Evolutionary conservation across 2,797 vertebrate species (phyloP).

Genomic region (Toxotes lorentzi): DNA sequence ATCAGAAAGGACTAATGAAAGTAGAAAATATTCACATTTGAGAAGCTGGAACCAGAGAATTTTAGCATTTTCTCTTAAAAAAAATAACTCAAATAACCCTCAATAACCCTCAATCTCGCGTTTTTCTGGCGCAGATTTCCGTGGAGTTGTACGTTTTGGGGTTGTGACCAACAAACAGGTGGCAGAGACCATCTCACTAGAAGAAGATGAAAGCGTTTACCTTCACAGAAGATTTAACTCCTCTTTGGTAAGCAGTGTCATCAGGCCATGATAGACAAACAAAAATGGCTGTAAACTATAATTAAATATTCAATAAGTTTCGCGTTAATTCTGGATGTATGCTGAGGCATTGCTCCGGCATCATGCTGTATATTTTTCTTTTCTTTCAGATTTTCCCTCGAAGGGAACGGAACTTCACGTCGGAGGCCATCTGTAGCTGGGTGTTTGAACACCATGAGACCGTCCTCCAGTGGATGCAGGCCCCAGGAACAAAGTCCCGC

Average conservation of each 20-base stretch:
- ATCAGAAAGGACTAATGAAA: neutral
- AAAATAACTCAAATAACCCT: too few relatives aligned
- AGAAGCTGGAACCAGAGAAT: too few relatives aligned
- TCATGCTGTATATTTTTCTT: neutral
- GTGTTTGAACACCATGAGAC: constrained; percentile 90
- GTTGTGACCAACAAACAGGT: constrained; percentile 92
- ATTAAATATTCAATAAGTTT: neutral
- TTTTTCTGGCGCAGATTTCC: constrained; percentile 87
- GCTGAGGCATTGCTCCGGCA: neutral
- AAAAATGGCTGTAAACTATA: neutral
- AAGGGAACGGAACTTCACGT: constrained; percentile 89
- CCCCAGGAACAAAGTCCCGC: constrained; percentile 81
- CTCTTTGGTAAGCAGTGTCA: constrained; percentile 89
- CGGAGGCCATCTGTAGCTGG: constrained; percentile 92
- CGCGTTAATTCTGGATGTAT: too few relatives aligned
- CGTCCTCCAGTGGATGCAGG: constrained; percentile 84
- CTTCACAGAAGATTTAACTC: constrained; percentile 93
- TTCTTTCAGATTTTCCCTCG: constrained; percentile 89
- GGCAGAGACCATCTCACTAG: constrained; percentile 89
- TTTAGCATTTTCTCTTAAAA: too few relatives aligned
- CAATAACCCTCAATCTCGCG: constrained; percentile 2
- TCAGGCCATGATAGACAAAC: neutral
- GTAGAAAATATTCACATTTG: neutral
- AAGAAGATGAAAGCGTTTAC: constrained; percentile 89
- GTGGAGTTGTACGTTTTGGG: constrained; percentile 91